Evolutionary conservation across 2,797 vertebrate species (phyloP).

Genomic region (Megalops cyprinoides): DNA sequence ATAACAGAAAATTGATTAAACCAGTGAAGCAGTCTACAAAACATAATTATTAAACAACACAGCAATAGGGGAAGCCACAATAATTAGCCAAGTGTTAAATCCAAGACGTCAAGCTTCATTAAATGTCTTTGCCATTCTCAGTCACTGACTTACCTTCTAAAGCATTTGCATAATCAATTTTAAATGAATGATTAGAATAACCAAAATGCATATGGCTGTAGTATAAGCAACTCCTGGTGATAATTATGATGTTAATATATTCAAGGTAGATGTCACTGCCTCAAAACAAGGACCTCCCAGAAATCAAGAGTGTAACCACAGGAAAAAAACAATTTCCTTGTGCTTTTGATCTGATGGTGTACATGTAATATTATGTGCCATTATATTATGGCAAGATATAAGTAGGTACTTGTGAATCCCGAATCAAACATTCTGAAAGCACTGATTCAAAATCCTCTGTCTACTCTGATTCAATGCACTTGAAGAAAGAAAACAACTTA

Average conservation of each 20-base stretch:
- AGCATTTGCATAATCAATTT: slow-evolving; percentile 22
- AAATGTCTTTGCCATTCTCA: not conserved
- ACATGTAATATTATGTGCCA: too few relatives aligned
- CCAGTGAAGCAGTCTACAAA: slow-evolving; percentile 6
- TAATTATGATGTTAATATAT: too few relatives aligned
- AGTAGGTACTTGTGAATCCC: too few relatives aligned
- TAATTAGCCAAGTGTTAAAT: slow-evolving; percentile 22
- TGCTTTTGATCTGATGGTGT: too few relatives aligned
- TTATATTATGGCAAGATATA: too few relatives aligned
- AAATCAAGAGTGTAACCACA: too few relatives aligned
- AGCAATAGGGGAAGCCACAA: not conserved
- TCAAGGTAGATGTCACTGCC: too few relatives aligned
- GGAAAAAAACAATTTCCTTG: too few relatives aligned
- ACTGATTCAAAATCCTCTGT: too few relatives aligned
- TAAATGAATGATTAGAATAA: slow-evolving; percentile 5
- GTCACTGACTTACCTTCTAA: slow-evolving; percentile 1
- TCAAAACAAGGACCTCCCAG: too few relatives aligned
- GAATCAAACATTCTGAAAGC: too few relatives aligned
- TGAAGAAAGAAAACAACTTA: not conserved
- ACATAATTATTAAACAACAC: slow-evolving; percentile 22
- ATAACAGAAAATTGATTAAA: slow-evolving; percentile 16
- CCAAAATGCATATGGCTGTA: slow-evolving; percentile 2
- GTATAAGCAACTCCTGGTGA: not conserved
- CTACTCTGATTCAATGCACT: too few relatives aligned
- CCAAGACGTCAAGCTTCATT: slow-evolving; percentile 18